A percentile compares a stretch with the other conserved stretches of the same genome.
These are phyloP conservation scores for Sericinus montela DNA, from an alignment of 2,888 invertebrate genomes.

Conservation along the genomic window DNA sequence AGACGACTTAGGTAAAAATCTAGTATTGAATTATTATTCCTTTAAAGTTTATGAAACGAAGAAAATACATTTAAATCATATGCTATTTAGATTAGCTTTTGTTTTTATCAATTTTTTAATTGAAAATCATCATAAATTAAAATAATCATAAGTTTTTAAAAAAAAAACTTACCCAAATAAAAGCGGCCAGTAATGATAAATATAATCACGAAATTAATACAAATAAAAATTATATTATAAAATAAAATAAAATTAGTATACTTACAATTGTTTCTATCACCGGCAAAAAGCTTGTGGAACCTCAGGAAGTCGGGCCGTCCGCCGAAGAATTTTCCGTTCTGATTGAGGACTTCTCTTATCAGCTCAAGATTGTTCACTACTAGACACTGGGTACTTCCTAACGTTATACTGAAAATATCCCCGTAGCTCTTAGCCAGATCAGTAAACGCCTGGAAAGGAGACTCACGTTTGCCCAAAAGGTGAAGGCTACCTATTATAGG, in stretches of 20 bases:
- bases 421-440: conserved; percentile 84
- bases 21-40: no score
- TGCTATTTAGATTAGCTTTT: no score
- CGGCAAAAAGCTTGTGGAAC: conserved; percentile 90
- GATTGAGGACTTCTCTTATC: conserved; percentile 87
- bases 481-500: conserved; percentile 87
- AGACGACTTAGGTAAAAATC: no score
- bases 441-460: conserved; percentile 86
- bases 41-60: no score
- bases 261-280: conserved; percentile 93
- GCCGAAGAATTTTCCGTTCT: conserved; percentile 89
- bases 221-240: background rate
- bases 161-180: no score
- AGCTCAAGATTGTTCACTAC: conserved; percentile 86
- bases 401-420: conserved; percentile 83
- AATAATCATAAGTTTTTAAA: no score
- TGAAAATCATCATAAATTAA: no score
- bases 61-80: no score
- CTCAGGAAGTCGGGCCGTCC: conserved; percentile 90
- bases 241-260: conserved; percentile 31
- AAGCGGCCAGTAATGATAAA: no score
- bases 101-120: no score
- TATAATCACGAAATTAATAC: no score
- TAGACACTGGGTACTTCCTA: conserved; percentile 84
- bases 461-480: conserved; percentile 80